These are phyloP conservation scores for Scaptomyza polygonia DNA, from an alignment of 2,888 invertebrate species.

Conservation along the genomic window DNA sequence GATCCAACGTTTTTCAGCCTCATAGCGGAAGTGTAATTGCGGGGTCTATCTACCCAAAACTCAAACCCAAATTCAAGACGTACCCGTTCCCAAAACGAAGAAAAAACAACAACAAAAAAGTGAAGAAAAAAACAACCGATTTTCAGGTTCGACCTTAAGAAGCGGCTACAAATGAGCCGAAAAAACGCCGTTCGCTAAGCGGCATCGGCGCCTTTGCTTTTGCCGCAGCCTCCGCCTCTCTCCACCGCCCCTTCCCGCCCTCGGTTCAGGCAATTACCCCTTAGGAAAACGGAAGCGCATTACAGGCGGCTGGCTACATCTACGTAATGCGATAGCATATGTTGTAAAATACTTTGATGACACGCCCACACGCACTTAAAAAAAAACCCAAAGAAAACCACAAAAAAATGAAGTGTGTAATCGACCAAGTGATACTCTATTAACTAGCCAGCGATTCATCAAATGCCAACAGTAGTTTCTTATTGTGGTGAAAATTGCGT, in stretches of 20 bases:
- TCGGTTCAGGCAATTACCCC: slow-evolving; percentile 51
- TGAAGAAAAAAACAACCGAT: slow-evolving; percentile 4
- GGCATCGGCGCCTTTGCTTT: slow-evolving; percentile 58
- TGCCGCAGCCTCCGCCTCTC: slow-evolving; percentile 18
- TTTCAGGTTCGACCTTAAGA: slow-evolving; percentile 47
- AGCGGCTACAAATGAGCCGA: slow-evolving; percentile 60
- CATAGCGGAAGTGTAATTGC: slow-evolving; percentile 74
- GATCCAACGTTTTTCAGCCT: slow-evolving; percentile 6
- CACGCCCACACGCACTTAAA: slow-evolving; percentile 38
- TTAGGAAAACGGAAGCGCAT: slow-evolving; percentile 71
- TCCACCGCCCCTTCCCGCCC: background rate
- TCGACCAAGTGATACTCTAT: background rate
- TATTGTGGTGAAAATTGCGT: too few relatives aligned
- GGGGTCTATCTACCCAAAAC: slow-evolving; percentile 24
- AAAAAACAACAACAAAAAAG: too few relatives aligned
- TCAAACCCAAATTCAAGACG: slow-evolving; percentile 9
- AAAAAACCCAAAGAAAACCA: too few relatives aligned
- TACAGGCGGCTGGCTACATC: slow-evolving; percentile 61
- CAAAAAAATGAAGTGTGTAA: background rate
- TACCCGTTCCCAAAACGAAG: too few relatives aligned
- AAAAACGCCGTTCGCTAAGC: slow-evolving; percentile 47
- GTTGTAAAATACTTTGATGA: slow-evolving; percentile 29
- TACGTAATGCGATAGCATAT: slow-evolving; percentile 71
- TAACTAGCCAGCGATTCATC: background rate
- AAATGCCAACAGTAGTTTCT: too few relatives aligned